These are phyloP conservation scores for Drosophila paranaensis DNA, from an alignment of 2,888 invertebrate genomes.

Conservation along the genomic window DNA sequence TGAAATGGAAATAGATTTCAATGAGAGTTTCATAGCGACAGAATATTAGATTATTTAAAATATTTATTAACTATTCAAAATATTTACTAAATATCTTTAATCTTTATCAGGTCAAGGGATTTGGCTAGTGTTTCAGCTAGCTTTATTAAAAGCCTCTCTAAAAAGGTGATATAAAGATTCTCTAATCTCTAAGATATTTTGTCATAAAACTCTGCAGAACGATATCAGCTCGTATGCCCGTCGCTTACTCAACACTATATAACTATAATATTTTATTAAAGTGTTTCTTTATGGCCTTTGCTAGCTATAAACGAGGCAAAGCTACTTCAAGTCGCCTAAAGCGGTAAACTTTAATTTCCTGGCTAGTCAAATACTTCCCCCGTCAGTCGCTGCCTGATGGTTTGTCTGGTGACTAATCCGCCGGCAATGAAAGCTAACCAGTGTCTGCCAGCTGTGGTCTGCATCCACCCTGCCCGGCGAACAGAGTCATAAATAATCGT, in stretches of 20 bases:
- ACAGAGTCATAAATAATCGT: constrained; percentile 68
- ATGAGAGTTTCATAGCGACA: neutral
- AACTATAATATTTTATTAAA: neutral
- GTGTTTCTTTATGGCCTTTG: neutral
- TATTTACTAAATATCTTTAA: neutral
- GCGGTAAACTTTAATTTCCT: constrained; percentile 33
- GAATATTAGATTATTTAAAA: neutral
- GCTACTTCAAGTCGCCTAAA: constrained; percentile 14
- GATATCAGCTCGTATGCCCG: neutral
- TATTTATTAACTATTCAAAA: too few relatives aligned
- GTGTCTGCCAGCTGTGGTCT: constrained; percentile 14
- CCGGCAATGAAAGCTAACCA: constrained; percentile 20
- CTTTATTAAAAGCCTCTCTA: too few relatives aligned
- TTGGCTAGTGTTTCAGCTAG: too few relatives aligned
- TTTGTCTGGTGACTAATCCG: constrained; percentile 48
- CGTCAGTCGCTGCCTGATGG: neutral
- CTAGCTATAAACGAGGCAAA: neutral
- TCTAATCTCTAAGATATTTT: neutral
- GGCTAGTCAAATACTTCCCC: neutral
- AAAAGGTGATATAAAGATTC: too few relatives aligned
- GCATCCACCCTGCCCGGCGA: constrained; percentile 29
- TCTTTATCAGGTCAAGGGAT: neutral
- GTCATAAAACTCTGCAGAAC: neutral
- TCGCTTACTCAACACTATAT: neutral
- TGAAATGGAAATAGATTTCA: neutral